Evolutionary conservation across 2,113 vertebrate genomes (phyloP).

Genomic region (Piprites chloris): DNA sequence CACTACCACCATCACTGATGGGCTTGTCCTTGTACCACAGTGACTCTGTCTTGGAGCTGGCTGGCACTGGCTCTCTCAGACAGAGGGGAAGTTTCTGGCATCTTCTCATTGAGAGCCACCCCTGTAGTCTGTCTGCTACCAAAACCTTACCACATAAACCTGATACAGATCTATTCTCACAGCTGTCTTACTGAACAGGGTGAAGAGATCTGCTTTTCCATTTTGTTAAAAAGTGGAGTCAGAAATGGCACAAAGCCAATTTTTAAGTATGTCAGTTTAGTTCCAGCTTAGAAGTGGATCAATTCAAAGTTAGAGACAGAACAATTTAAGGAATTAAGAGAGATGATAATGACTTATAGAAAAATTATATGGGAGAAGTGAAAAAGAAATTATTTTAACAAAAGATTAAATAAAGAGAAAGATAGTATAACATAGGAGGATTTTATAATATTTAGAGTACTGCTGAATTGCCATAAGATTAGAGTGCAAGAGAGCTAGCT

Average conservation of each 20-base stretch:
- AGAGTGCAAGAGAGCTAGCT: not conserved
- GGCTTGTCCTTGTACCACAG: accelerated
- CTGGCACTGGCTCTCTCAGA: not conserved
- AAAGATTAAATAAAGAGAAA: not conserved
- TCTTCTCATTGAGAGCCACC: not conserved
- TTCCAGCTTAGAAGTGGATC: not conserved
- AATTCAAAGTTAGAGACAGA: not conserved
- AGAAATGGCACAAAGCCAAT: not conserved
- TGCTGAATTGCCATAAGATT: not conserved
- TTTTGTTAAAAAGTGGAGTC: not conserved
- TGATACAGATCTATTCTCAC: not conserved
- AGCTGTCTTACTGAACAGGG: not conserved
- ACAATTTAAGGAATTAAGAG: not conserved
- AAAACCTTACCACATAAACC: not conserved
- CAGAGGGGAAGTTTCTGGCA: not conserved
- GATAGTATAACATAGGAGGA: not conserved
- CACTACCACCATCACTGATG: not conserved
- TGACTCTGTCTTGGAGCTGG: not conserved
- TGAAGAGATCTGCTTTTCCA: not conserved
- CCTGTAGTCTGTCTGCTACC: not conserved
- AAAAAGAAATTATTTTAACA: not conserved
- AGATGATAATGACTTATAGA: not conserved
- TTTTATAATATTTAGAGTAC: not conserved
- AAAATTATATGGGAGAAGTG: not conserved
- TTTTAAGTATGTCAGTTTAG: not conserved